These are phyloP conservation scores for Anthopleura sola DNA, from an alignment of 64 coral and sea anemone genomes.

Conservation along the genomic window DNA sequence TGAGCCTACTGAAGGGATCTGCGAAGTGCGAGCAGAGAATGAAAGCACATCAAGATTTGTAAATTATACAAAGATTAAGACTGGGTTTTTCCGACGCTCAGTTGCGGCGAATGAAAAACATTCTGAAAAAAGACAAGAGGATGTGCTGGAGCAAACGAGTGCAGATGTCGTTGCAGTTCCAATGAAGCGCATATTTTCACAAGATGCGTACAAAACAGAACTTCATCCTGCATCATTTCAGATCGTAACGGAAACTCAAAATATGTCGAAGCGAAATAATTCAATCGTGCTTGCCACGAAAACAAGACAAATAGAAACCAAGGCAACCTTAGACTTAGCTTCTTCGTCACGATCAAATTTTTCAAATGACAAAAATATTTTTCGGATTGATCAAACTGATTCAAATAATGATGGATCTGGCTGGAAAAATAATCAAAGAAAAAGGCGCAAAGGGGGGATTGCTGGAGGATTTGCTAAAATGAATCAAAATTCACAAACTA, in stretches of 20 bases:
- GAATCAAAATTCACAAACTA: neutral
- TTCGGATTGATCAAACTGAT: neutral
- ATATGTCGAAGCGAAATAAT: neutral
- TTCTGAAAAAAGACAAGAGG: neutral
- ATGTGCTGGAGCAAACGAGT: neutral
- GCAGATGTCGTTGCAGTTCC: constrained; percentile 48
- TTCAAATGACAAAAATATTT: neutral
- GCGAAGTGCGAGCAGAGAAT: constrained; percentile 74
- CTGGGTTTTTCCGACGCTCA: constrained; percentile 89
- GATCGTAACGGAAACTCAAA: neutral
- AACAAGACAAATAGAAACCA: neutral
- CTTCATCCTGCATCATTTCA: neutral
- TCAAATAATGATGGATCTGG: neutral
- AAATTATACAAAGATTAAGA: constrained; percentile 96
- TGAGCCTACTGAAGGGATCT: constrained; percentile 96
- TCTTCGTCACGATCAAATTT: neutral
- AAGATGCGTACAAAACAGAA: neutral
- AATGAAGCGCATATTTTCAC: neutral
- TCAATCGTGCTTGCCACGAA: neutral
- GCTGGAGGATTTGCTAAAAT: neutral
- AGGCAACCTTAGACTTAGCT: neutral
- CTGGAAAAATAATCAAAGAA: neutral
- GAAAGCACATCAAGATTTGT: constrained; percentile 45
- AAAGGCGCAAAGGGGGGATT: neutral
- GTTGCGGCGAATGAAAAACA: neutral